Percentiles rank a stretch among this genome's conserved stretches.
phyloP scores from a whole-genome alignment of 2,797 vertebrate species.

The Lacerta agilis region DNA sequence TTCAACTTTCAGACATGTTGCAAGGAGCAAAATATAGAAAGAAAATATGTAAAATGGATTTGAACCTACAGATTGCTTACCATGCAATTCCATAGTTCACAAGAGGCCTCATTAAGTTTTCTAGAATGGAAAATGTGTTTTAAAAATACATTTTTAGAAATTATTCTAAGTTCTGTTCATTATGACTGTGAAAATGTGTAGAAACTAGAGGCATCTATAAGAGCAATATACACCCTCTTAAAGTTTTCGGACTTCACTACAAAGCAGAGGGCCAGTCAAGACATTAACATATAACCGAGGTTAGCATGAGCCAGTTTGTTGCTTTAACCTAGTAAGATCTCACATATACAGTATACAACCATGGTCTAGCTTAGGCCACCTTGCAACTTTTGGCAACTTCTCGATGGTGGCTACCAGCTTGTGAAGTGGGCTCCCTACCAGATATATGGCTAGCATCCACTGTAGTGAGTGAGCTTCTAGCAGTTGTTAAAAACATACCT shows the following conservation, averaged over 20 bases:
- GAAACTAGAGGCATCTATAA: not conserved
- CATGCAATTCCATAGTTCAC: conserved; percentile 93
- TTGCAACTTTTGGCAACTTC: too few relatives aligned
- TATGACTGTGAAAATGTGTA: not conserved
- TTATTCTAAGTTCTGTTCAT: not conserved
- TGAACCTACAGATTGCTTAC: conserved; percentile 79
- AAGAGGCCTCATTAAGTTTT: conserved; percentile 93
- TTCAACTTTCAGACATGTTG: conserved; percentile 35
- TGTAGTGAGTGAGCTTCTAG: too few relatives aligned
- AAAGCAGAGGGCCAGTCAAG: not conserved
- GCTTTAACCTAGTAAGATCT: not conserved
- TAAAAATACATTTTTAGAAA: conserved; percentile 41
- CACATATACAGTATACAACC: not conserved
- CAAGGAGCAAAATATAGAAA: conserved; percentile 11
- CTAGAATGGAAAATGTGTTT: conserved; percentile 76
- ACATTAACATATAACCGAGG: not conserved
- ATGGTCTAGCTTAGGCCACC: too few relatives aligned
- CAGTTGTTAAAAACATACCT: too few relatives aligned
- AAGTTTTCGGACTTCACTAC: not conserved
- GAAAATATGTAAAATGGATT: conserved; percentile 54
- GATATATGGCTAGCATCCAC: too few relatives aligned
- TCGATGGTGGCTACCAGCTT: too few relatives aligned
- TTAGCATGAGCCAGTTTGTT: not conserved
- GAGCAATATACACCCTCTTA: not conserved
- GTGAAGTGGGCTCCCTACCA: too few relatives aligned